Evolutionary conservation across 2,113 vertebrate genomes (phyloP), one percentile per base, ranked within the genome.

Genomic region (Neotoma lepida): DNA sequence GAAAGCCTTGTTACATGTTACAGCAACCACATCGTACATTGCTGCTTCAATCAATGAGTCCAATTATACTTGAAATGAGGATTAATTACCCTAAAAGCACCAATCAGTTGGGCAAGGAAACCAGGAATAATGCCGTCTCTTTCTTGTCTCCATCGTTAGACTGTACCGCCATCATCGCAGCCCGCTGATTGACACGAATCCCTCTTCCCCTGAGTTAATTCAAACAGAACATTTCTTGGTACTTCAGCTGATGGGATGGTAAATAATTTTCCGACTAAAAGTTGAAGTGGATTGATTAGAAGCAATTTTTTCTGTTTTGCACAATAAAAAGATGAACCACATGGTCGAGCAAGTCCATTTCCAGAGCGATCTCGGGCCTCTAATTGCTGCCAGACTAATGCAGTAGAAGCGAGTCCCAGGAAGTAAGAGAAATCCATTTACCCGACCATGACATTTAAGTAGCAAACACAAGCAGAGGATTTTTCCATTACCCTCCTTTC

Each of bases 401-500:
- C 97, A 98, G 97, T 97, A 98, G 97, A 98, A 98, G 96, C 96
- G 91, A 98, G 97, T 98, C 96, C 98, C 97, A 96, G 97, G 96
- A 98, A 97, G 97, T 88, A 98, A 98, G 96, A 98, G 96, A 99
- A 98, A 98, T 98, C 98, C 98, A 99, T 99, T 99, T 99, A 98
- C 98, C 97, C 98, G 99, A 98, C 98, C 98, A 98, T 98, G 98
- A 98, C 98, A 98, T 99, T 98, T 98, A 98, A 98, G 98, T 96
- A 98, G 98, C 95, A 94, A 98, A 97, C 97, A 97, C 97, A 98
- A 98, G 98, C 98, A 98, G 97, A 98, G 98, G 98, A 98, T 99
- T 99, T 99, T 99, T 98, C 98, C 99, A 99, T 99, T 99, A 99
- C 97, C 96, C 98, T 98, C 98, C 98, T 98, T 98, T 99, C 99